Evolutionary conservation across 2,113 vertebrate species (phyloP), one percentile per base, ranked within the genome.

Genomic region (Zosterops pallidus): DNA sequence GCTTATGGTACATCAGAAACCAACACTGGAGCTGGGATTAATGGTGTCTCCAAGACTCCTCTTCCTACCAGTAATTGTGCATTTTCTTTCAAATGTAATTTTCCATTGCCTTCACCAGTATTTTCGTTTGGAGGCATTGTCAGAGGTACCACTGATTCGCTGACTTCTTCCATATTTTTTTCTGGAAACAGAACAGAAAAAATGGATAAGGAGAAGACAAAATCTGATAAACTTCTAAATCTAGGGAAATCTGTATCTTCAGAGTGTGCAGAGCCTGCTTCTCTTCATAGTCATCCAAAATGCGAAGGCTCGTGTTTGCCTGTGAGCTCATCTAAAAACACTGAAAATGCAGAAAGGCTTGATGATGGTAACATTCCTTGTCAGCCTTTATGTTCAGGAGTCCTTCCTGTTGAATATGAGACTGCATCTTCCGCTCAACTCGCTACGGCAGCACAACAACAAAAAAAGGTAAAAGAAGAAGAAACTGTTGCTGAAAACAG

Each of bases 71-170:
- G 7, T 86, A 90, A n/a, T 10, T 55, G 35, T 81, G 22, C 39
- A 4, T 95, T 91, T 95, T 83, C 95, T 52, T 96, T 94, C 46
- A 68, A 56, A 72, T 82, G 35, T 62, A 85, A 47, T 23, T 37
- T 59, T 15, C 57, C 37, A 12, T 78, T 93, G 28, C 37, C 74
- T 65, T 71, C 92, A 63, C 64, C 90, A 18, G 23, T 90, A 9
- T 96, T 94, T 90, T 90, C 94, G 18, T 94, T 96, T 79, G 92
- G 83, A 86, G 79, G 41, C n/a, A 12, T 5, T 68, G 37, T 47
- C 37, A 83, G 64, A 72, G 96, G 75, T 95, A 68, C 59, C 8
- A 79, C 69, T n/a, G 92, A 86, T 42, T 64, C 20, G 0, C 26
- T 41, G 17, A 70, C 56, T 74, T 63, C 89, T 25, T 76, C 89